Base-by-base conservation (phyloP, 1,140 invertebrate species). In the Antheraea pernyi region DNA sequence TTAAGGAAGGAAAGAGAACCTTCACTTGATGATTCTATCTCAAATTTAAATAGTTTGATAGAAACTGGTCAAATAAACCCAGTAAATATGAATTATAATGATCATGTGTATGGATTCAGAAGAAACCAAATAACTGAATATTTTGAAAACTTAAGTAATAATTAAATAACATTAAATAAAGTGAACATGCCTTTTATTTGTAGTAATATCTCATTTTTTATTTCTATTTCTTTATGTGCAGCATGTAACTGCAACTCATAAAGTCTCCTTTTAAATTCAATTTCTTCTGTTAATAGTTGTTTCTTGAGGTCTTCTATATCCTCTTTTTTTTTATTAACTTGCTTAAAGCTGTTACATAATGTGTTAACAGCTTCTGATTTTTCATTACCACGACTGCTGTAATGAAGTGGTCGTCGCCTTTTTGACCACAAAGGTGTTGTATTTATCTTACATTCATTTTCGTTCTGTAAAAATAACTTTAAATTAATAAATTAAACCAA, bases 1-100 rank as follows among this genome's bases (percentile, higher is more conserved):
- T 37, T 73, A 58, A 68, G 67, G 30, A 73, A 73, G 39, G 78
- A 80, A 37, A 8, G 19, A n/a, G 71, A 69, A 19, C 71, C 71
- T n/a, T 5, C 39, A 59, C 60, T 66, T 69, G 71, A 69, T 65
- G 60, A 64, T 13, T 53, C 19, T 1, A 19, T 73, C 13, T 58
- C 53, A 39, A 61, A 73, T 62, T 61, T 69, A 64, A 64, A 66
- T 22, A 36, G 46, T 5, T 53, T 67, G 10, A 71, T 71, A 42
- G 13, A 46, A 53, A 39, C 19, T 48, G 64, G 69, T 30, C 62
- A 65, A 19, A 69, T 73, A 36, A 62, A 30, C 36, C 37, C 18
- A 6, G 18, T 30, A 46, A 30, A 16, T 22, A 7, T 48, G 0
- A 39, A 36, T 16, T 22, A n/a, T 16, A 60, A 19, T 53, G 71